These are phyloP conservation scores for Agrochola macilenta DNA, from an alignment of 2,888 invertebrate genomes.

Conservation along the genomic window DNA sequence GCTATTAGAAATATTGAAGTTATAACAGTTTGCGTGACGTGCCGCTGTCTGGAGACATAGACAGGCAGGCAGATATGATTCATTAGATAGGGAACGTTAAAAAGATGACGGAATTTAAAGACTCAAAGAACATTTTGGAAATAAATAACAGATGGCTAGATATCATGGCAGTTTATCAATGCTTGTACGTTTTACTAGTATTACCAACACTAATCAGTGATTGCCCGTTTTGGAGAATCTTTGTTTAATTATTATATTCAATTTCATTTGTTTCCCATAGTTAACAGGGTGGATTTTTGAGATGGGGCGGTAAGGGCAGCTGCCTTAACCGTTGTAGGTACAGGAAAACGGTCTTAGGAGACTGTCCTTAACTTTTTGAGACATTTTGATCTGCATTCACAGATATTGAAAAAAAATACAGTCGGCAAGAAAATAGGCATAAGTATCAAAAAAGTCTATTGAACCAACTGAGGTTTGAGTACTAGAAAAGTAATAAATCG, in stretches of 20 bases:
- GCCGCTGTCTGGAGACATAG: not conserved
- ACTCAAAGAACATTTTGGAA: not conserved
- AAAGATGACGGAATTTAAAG: not conserved
- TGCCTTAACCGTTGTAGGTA: too few relatives aligned
- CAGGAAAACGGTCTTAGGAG: too few relatives aligned
- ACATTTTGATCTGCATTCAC: too few relatives aligned
- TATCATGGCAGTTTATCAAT: too few relatives aligned
- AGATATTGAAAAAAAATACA: too few relatives aligned
- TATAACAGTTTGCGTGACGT: slow-evolving; percentile 72
- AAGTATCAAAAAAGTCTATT: too few relatives aligned
- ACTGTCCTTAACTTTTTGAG: too few relatives aligned
- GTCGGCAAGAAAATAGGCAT: too few relatives aligned
- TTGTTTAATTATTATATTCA: not conserved
- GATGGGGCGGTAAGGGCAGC: too few relatives aligned
- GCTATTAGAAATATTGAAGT: slow-evolving; percentile 84
- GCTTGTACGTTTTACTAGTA: not conserved
- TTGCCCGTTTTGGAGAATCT: not conserved
- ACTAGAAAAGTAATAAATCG: too few relatives aligned
- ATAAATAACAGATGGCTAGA: not conserved
- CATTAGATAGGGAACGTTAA: not conserved
- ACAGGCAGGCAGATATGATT: not conserved
- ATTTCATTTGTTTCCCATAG: not conserved
- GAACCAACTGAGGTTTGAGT: too few relatives aligned
- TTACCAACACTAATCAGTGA: not conserved
- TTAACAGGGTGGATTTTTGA: too few relatives aligned